Base-by-base conservation (phyloP, 1,140 invertebrate species). In the Bombus difficillimus region DNA sequence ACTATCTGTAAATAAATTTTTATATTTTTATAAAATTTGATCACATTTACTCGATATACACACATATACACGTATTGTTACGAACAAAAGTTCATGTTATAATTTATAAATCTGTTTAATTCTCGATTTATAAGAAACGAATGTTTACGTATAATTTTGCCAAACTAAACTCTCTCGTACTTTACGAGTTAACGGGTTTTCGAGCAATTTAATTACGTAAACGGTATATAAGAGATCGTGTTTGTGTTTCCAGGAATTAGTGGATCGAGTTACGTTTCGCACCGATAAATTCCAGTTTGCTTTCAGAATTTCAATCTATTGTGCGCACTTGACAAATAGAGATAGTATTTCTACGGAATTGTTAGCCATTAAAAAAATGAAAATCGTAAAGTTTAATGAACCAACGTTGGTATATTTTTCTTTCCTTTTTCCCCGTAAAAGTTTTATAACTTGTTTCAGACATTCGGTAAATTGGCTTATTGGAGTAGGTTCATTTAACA, bases 251-350 rank as follows among this genome's bases (percentile, higher is more conserved):
- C n/a, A 15, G 13, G 62, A 64, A 64, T 64, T 32, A 32, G n/a
- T 64, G n/a, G n/a, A 64, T 32, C 62, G n/a, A 64, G n/a, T 64
- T 64, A 64, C 62, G n/a, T 64, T 32, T 64, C 62, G n/a, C n/a
- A 6, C 13, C 62, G n/a, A 64, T 64, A 64, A 64, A 64, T 64
- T 64, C 62, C 62, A 18, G 13, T 32, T 0, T 32, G 62, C 13
- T 64, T 18, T 32, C 62, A 32, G 62, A 64, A 64, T 64, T 32
- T n/a, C n/a, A 6, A 15, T 32, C 5, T 15, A 64, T 64, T 32
- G 62, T 64, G n/a, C 32, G n/a, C 62, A 64, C 13, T 64, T 64
- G 62, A 64, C n/a, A 64, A 64, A 64, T n/a, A n/a, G n/a, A 64
- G 13, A 64, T 32, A 64, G 2, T 32, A 64, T 32, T n/a, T 64